Base-by-base conservation (phyloP, 2,797 vertebrate species). In the Brachyalestes nurse region DNA sequence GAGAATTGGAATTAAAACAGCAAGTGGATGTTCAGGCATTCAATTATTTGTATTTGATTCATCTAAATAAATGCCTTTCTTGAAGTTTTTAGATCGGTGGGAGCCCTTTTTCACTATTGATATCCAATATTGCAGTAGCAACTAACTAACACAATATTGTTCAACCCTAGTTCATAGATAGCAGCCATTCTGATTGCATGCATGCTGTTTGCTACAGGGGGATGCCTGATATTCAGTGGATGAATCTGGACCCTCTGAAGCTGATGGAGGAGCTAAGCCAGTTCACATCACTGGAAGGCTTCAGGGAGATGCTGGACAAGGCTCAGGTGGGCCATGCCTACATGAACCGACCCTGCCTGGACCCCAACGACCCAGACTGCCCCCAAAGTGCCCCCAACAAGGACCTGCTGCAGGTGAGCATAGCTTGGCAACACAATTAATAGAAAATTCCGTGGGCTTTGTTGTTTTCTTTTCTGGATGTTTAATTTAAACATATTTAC, bases 161-260 rank as follows among this genome's bases (percentile, higher is more conserved):
- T 8, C 45, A 47, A 47, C 12, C 45, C 45, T 47, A 47, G 7
- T 47, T 47, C 45, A 47, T 47, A 12, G 34, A 34, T 34, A 34
- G 34, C 34, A 34, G 4, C 34, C 34, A 2, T 34, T 34, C 34
- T 47, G 7, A 38, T 7, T 19, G 5, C 42, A 25, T 47, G 21
- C 25, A 21, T 4, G 8, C 25, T 77, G 28, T 64, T 66, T 73
- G 74, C 87, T 51, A 0, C 91, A 99, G 98, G 80, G 97, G 97
- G 14, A 97, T 96, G 88, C 96, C 96, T 0, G 97, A 98, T 85
- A 99, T 99, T 91, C 97, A 98, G 85, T 99, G 98, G 98, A 97
- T 97, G 92, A 99, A 99, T 88, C 92, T 99, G 78, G 97, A 99
- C 85, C 98, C 98, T 19, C 90, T 98, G 86, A 96, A 97, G 89